Conservation (phyloP, 2,113 vertebrate genomes). For the Calidris pygmaea region DNA sequence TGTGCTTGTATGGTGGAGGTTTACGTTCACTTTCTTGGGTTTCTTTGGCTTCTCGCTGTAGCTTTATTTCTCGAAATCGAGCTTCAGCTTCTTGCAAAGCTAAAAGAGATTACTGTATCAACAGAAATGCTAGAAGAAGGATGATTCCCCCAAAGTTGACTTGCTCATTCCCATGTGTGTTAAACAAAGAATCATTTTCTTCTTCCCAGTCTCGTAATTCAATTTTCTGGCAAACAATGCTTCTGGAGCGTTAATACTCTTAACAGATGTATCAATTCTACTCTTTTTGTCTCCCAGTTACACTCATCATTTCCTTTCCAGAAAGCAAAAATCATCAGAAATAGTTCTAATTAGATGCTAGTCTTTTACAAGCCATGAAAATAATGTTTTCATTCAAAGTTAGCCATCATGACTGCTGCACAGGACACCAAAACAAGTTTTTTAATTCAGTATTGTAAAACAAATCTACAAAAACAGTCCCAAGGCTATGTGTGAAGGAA, state of each 20-base stretch:
- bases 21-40: constrained; percentile 92
- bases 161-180: background rate
- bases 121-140: background rate
- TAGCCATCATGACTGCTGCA: background rate
- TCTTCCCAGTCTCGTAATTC: background rate
- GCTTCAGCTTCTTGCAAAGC: constrained; percentile 91
- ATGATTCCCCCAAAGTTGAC: background rate
- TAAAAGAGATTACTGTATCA: constrained; percentile 53
- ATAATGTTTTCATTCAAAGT: background rate
- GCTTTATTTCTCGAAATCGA: constrained; percentile 90
- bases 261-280: background rate
- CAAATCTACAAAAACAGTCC: background rate
- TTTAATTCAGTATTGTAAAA: background rate
- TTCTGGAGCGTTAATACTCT: background rate
- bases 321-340: background rate
- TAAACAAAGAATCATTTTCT: background rate
- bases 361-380: background rate
- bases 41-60: constrained; percentile 91
- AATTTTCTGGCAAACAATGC: background rate
- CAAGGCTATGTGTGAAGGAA: background rate
- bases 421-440: background rate
- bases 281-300: background rate
- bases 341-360: background rate
- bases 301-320: background rate
- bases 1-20: constrained; percentile 94